phyloP scores from a whole-genome alignment of 1,140 invertebrate genomes.

The Oscheius sp. region DNA sequence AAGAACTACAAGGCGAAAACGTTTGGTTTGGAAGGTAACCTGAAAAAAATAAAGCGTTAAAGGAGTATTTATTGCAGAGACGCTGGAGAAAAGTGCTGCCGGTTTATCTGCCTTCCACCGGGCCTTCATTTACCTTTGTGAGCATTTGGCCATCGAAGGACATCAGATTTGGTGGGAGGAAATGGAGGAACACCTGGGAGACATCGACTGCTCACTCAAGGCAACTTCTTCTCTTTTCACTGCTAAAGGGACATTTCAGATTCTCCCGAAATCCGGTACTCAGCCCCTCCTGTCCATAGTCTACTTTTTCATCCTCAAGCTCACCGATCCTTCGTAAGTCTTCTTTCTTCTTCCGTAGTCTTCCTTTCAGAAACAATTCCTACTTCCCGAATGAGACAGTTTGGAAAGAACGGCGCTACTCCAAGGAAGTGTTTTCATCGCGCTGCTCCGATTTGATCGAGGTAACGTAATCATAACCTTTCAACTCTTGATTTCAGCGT shows the following conservation, averaged over 20 bases:
- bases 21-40: background rate
- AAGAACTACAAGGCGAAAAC: slow-evolving; percentile 2
- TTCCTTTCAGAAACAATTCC: background rate
- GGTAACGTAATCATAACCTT: background rate
- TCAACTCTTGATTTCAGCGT: background rate
- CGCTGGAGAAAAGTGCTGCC: background rate
- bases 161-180: slow-evolving; percentile 23
- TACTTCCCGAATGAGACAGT: background rate
- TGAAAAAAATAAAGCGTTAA: background rate
- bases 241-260: background rate
- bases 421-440: slow-evolving; percentile 4
- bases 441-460: slow-evolving; percentile 5
- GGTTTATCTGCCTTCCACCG: background rate
- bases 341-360: background rate
- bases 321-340: slow-evolving; percentile 13
- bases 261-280: background rate
- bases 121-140: slow-evolving; percentile 20
- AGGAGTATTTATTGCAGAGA: slow-evolving; percentile 7
- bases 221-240: background rate
- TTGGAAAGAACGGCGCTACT: slow-evolving; percentile 10
- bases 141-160: slow-evolving; percentile 19
- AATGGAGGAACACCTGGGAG: slow-evolving; percentile 7
- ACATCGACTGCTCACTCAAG: background rate
- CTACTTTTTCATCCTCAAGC: background rate
- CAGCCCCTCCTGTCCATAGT: background rate